phyloP scores from a whole-genome alignment of 2,888 invertebrate species.

The Unio pictorum region DNA sequence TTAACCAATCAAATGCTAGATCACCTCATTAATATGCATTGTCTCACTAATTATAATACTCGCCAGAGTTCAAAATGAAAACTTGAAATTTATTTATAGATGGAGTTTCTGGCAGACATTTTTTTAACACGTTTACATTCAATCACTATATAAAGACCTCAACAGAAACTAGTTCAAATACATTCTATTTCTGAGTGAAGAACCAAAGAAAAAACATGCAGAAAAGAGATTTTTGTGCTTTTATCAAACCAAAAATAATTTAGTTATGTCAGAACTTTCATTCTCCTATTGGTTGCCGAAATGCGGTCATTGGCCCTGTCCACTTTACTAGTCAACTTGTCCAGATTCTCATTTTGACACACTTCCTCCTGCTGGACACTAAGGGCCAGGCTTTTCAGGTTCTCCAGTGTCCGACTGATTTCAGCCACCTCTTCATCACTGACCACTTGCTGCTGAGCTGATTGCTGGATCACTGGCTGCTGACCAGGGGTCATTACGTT shows the following conservation, averaged over 20 bases:
- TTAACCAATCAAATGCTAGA: too few species aligned
- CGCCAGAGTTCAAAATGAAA: too few species aligned
- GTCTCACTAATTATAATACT: too few species aligned
- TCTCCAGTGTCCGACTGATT: slow-evolving; percentile 38
- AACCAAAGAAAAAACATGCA: too few species aligned
- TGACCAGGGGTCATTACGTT: neutral
- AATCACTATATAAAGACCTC: too few species aligned
- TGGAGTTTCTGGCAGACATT: too few species aligned
- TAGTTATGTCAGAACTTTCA: slow-evolving; percentile 25
- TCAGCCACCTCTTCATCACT: slow-evolving; percentile 48
- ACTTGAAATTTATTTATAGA: too few species aligned
- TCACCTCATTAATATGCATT: too few species aligned
- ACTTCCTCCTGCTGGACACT: slow-evolving; percentile 42
- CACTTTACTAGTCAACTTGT: slow-evolving; percentile 42
- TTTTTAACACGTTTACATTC: too few species aligned
- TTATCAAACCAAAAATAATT: neutral
- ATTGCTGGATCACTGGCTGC: neutral
- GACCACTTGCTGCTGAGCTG: slow-evolving; percentile 24
- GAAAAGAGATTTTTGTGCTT: too few species aligned
- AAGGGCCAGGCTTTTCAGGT: slow-evolving; percentile 50
- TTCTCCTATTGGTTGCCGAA: slow-evolving; percentile 25
- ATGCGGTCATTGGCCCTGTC: slow-evolving; percentile 45
- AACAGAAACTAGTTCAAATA: too few species aligned
- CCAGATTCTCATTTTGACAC: slow-evolving; percentile 43
- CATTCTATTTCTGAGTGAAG: too few species aligned